These are phyloP conservation scores for Camelus dromedarius DNA, from an alignment of 2,113 vertebrate species.

Conservation along the genomic window DNA sequence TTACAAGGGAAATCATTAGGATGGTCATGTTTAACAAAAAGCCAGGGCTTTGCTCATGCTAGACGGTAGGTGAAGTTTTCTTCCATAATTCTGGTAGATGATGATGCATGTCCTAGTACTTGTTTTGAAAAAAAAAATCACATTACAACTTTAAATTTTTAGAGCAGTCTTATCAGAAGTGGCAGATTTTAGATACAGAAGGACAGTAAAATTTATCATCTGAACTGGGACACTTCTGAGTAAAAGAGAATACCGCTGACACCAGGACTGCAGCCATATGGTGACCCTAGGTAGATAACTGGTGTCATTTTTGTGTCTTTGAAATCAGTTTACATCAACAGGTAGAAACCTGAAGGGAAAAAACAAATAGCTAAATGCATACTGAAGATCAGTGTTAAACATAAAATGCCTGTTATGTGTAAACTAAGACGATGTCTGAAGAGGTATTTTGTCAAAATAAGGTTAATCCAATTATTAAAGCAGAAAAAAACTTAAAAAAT, in stretches of 20 bases:
- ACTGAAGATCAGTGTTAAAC: neutral
- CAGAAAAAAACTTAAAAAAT: neutral
- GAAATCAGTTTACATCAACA: neutral
- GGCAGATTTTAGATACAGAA: neutral
- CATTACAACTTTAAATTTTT: neutral
- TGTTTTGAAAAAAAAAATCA: neutral
- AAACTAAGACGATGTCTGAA: neutral
- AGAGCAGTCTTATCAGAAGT: neutral
- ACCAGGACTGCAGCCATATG: accelerated
- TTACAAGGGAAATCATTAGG: neutral
- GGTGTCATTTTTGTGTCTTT: neutral
- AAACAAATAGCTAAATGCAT: neutral
- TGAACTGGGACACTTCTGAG: neutral
- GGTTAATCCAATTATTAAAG: neutral
- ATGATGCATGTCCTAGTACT: neutral
- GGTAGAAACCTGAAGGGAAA: neutral
- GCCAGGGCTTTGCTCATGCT: neutral
- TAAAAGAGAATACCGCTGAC: neutral
- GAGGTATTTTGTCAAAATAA: neutral
- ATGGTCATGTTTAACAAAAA: neutral
- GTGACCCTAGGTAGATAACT: neutral
- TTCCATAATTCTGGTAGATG: neutral
- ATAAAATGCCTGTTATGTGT: neutral
- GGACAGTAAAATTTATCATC: neutral
- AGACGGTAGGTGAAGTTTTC: neutral